Evolutionary conservation across 2,797 vertebrate genomes (phyloP).

Genomic region (Microctenopoma lineatum): DNA sequence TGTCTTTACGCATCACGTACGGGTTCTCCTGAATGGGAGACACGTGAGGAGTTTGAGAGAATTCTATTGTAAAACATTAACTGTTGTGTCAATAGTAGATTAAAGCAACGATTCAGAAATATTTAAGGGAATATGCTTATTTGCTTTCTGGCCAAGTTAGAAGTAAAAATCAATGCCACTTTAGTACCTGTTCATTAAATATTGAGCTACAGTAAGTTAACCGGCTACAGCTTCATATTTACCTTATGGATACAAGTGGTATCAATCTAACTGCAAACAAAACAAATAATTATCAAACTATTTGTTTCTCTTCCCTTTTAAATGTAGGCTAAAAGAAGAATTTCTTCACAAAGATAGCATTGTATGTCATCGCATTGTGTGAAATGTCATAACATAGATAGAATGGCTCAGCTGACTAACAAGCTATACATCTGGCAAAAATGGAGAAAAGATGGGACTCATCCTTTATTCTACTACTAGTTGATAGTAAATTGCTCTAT

Average conservation of each 20-base stretch:
- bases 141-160: constrained; percentile 14
- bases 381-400: background rate
- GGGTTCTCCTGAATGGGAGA: constrained; percentile 89
- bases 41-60: constrained; percentile 6
- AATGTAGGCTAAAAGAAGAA: constrained; percentile 10
- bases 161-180: background rate
- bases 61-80: background rate
- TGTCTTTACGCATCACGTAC: constrained; percentile 92
- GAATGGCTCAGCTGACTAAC: background rate
- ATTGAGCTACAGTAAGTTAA: background rate
- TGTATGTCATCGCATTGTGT: background rate
- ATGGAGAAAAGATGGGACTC: background rate
- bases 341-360: constrained; percentile 14
- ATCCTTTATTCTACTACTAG: background rate
- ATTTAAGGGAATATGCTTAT: background rate
- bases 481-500: background rate
- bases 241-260: background rate
- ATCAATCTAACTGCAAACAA: background rate
- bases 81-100: background rate
- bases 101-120: background rate
- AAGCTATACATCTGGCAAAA: background rate
- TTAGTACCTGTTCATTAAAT: constrained; percentile 7
- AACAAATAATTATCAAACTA: background rate
- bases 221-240: background rate
- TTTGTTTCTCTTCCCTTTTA: background rate